Evolutionary conservation across 2,113 vertebrate species (phyloP).

Genomic region (Dromiciops gliroides): DNA sequence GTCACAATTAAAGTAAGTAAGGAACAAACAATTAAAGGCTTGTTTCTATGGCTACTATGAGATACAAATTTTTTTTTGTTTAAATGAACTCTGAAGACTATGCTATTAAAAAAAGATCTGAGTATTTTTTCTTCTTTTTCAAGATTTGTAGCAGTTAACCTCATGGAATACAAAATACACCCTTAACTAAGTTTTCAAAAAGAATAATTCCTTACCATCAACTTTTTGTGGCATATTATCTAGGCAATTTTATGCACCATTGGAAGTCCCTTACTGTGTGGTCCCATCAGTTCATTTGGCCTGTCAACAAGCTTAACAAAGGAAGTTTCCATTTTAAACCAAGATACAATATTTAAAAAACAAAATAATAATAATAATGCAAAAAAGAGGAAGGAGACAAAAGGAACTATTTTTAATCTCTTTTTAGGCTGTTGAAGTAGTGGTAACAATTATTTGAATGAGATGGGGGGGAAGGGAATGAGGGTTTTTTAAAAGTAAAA

Average conservation of each 20-base stretch:
- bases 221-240: constrained; percentile 86
- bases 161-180: constrained; percentile 88
- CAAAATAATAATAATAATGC: constrained; percentile 92
- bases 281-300: constrained; percentile 88
- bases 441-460: constrained; percentile 88
- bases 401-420: constrained; percentile 82
- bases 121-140: constrained; percentile 86
- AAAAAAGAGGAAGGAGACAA: constrained; percentile 87
- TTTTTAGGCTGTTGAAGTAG: constrained; percentile 88
- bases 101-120: constrained; percentile 87
- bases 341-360: constrained; percentile 85
- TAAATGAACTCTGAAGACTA: constrained; percentile 94
- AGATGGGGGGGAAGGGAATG: constrained; percentile 81
- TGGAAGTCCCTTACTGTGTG: constrained; percentile 80
- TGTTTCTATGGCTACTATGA: constrained; percentile 97
- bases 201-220: constrained; percentile 86
- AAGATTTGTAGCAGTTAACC: constrained; percentile 90
- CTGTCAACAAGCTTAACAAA: constrained; percentile 89
- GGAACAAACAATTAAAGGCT: constrained; percentile 96
- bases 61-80: constrained; percentile 93
- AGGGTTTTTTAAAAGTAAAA: constrained; percentile 60
- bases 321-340: constrained; percentile 90
- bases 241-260: constrained; percentile 81
- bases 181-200: constrained; percentile 86
- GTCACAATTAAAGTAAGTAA: constrained; percentile 99